These are phyloP conservation scores for Sialia sialis DNA, from an alignment of 2,113 vertebrate genomes.

Conservation along the genomic window DNA sequence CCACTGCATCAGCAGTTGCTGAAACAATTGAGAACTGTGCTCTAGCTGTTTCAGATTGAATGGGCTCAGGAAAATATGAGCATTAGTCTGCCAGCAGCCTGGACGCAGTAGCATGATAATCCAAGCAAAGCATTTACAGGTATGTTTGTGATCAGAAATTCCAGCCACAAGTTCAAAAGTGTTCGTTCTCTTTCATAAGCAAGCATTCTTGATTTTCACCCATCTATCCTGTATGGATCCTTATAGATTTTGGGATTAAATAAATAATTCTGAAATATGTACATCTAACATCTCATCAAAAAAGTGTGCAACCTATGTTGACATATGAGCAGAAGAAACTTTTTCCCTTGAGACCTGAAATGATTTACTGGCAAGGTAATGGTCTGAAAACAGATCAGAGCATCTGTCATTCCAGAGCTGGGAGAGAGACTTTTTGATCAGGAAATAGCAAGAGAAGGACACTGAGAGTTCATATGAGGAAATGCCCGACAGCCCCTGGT, in stretches of 20 bases:
- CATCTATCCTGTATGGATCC: not conserved
- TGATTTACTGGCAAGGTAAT: not conserved
- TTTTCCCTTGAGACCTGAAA: not conserved
- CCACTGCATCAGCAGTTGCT: not conserved
- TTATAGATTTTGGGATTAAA: not conserved
- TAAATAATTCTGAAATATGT: not conserved
- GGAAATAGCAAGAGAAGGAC: not conserved
- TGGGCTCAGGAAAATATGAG: not conserved
- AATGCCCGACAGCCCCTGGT: not conserved
- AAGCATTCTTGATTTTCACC: not conserved
- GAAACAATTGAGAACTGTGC: not conserved
- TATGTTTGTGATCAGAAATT: not conserved
- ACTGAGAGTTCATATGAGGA: not conserved
- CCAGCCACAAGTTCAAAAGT: not conserved
- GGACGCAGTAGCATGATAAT: not conserved
- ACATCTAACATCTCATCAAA: not conserved
- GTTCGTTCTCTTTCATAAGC: not conserved
- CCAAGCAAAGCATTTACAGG: not conserved
- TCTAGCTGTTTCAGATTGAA: not conserved
- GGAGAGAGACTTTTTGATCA: not conserved
- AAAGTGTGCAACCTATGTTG: not conserved
- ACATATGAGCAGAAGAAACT: not conserved
- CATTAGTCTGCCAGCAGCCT: not conserved
- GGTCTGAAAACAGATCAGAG: not conserved
- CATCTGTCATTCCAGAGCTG: not conserved